Base-by-base conservation (phyloP, 2,797 vertebrate genomes). In the Sebastes umbrosus region DNA sequence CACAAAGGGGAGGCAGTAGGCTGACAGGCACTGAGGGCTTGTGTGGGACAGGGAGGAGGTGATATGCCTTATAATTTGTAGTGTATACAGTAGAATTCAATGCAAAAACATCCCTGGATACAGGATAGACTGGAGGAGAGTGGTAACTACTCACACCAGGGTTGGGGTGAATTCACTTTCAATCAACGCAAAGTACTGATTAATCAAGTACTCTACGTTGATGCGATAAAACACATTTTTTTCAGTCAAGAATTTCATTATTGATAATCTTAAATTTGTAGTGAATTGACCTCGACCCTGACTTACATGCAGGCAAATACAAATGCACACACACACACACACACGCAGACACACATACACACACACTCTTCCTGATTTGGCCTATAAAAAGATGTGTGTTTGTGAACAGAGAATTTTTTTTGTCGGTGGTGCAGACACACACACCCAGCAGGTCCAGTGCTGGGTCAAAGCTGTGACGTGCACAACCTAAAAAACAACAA, bases 301-400 rank as follows among this genome's bases (percentile, higher is more conserved):
- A 91, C 89, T 88, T 85, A 84, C 91, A 92, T 89, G 87, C 92
- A 93, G 88, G 90, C 91, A 93, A 90, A 88, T 90, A 91, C 88
- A 90, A 90, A 92, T 84, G 64, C 59, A 70, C 60, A 27, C 27
- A 27, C 27, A 5, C 27, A 27, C 62, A 72, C 29, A 75, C 59
- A 78, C 59, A 68, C 60, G 76, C 77, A 57, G n/a, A 76, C 80
- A 65, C n/a, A 72, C 60, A 24, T 22, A 65, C 59, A 55, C 55
- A 64, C 76, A 24, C 91, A 82, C 91, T 96, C 95, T 96, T 97
- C 93, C 97, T 98, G 97, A 98, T 97, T 97, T 97, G 97, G 97
- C 97, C 97, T 98, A 97, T 97, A 97, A 97, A 94, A 94, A 95
- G 76, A 86, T 85, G 97, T 96, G 96, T 96, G 96, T 92, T 97